Conservation (phyloP, 2,797 vertebrate genomes). For the Acanthiza pusilla region DNA sequence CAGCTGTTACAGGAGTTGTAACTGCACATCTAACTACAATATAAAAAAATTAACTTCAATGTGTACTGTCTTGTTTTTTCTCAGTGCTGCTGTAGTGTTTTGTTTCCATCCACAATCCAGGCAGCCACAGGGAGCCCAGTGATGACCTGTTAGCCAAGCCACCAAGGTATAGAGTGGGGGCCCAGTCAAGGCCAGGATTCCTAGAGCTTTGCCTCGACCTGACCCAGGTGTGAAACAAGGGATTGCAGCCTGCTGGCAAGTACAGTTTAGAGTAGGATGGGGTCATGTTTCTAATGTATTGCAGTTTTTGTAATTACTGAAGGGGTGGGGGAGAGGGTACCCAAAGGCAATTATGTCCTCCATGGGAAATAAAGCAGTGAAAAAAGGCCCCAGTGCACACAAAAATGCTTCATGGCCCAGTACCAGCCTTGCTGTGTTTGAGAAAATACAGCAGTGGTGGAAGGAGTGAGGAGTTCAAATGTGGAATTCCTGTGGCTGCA, state of each 20-base stretch:
- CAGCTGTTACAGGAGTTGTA: slow-evolving; percentile 53
- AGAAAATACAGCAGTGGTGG: not conserved
- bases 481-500: not conserved
- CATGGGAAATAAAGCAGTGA: not conserved
- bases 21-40: slow-evolving; percentile 38
- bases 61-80: not conserved
- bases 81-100: not conserved
- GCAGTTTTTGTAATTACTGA: not conserved
- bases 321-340: not conserved
- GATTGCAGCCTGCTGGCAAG: not conserved
- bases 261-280: not conserved
- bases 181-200: not conserved
- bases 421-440: rapidly evolving
- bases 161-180: rapidly evolving
- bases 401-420: not conserved
- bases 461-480: not conserved
- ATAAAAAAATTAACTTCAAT: slow-evolving; percentile 44
- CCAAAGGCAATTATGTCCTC: not conserved
- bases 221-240: not conserved
- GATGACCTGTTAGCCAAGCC: rapidly evolving
- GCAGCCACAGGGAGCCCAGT: rapidly evolving
- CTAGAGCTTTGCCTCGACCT: not conserved
- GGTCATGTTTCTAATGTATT: not conserved
- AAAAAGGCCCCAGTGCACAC: not conserved
- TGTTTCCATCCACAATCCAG: rapidly evolving